Evolutionary conservation across 2,888 invertebrate species (phyloP).

Genomic region (Nineta flava): DNA sequence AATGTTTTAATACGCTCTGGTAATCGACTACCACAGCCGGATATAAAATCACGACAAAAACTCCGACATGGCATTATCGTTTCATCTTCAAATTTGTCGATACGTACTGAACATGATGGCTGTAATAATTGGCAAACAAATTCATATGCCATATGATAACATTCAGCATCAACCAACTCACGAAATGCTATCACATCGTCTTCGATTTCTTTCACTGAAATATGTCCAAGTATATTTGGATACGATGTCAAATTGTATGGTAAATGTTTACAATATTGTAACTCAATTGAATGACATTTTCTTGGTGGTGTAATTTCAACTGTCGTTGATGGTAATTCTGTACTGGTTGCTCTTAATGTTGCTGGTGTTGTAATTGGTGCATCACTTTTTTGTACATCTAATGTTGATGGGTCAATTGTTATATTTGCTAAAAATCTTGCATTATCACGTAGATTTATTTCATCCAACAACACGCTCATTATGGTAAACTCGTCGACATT

Average conservation of each 20-base stretch:
- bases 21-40: constrained; percentile 63
- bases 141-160: constrained; percentile 74
- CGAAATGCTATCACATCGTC: constrained; percentile 68
- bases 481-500: constrained; percentile 50
- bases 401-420: constrained; percentile 45
- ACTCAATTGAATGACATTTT: constrained; percentile 47
- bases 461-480: constrained; percentile 44
- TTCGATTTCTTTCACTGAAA: constrained; percentile 40
- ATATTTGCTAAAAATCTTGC: constrained; percentile 45
- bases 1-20: constrained; percentile 51
- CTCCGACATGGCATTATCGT: constrained; percentile 60
- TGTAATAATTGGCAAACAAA: constrained; percentile 78
- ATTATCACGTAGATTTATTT: constrained; percentile 37
- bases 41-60: constrained; percentile 72
- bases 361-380: constrained; percentile 25
- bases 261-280: constrained; percentile 53
- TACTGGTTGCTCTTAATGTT: constrained; percentile 22
- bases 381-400: constrained; percentile 43
- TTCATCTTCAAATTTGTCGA: constrained; percentile 29
- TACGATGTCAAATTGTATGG: constrained; percentile 69
- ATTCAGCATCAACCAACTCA: constrained; percentile 80
- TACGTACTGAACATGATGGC: constrained; percentile 45
- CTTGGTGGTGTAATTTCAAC: constrained; percentile 44
- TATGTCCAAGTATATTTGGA: constrained; percentile 63
- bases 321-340: constrained; percentile 27